Conservation (phyloP, 2,888 invertebrate genomes). For the Calliphora vomitoria region DNA sequence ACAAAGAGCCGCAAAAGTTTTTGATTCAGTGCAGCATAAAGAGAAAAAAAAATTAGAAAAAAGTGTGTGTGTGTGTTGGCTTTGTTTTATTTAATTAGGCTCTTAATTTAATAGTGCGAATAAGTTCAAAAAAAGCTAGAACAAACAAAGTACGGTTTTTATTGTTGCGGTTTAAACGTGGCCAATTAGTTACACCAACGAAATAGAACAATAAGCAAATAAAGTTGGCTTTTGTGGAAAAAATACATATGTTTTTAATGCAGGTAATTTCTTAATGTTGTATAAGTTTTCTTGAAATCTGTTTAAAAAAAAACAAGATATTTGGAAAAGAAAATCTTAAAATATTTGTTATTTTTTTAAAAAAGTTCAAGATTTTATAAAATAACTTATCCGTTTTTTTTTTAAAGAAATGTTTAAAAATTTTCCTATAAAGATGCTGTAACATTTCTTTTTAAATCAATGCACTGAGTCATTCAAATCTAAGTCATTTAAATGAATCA, state of each 20-base stretch:
- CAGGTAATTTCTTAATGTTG: background rate
- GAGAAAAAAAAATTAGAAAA: background rate
- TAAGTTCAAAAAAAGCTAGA: constrained; percentile 9
- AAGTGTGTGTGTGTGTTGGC: constrained; percentile 32
- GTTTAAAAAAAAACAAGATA: no score
- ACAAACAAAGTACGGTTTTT: background rate
- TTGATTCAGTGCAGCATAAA: constrained; percentile 21
- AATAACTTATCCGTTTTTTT: background rate
- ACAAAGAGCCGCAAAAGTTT: constrained; percentile 32
- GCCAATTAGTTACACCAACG: constrained; percentile 1
- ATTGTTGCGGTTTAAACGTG: constrained; percentile 18
- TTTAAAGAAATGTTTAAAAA: no score
- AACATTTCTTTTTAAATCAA: background rate
- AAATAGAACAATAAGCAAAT: background rate
- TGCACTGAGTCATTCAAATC: background rate
- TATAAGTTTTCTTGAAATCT: no score
- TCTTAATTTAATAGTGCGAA: constrained; percentile 42
- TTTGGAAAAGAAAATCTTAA: background rate
- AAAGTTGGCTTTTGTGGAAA: background rate
- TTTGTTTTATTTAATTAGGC: constrained; percentile 63
- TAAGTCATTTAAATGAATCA: background rate
- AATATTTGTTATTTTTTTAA: background rate
- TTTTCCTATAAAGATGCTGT: constrained; percentile 28
- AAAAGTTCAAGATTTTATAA: background rate
- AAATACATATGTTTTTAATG: background rate